Percentiles rank a stretch among this genome's conserved stretches.
Evolutionary conservation across 2,888 invertebrate genomes (phyloP).

Genomic region (Epistrophe eligans): DNA sequence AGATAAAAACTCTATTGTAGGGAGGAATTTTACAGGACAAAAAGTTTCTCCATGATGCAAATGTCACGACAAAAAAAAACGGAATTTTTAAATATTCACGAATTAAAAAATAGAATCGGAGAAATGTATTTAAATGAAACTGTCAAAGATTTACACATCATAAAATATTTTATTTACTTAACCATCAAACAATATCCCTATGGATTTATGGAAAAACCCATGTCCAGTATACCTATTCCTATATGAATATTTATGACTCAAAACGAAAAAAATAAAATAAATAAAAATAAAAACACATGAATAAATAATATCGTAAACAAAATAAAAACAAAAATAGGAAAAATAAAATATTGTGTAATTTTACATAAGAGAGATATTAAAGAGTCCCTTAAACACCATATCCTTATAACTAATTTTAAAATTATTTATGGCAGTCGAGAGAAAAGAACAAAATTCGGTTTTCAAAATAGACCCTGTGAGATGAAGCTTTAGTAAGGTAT

Average conservation of each 20-base stretch:
- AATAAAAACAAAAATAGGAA: neutral
- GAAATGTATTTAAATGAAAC: conserved; percentile 7
- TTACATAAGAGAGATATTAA: neutral
- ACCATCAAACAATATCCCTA: conserved; percentile 13
- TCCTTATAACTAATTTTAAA: neutral
- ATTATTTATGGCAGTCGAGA: neutral
- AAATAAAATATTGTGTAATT: neutral
- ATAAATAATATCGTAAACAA: neutral
- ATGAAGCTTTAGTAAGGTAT: neutral
- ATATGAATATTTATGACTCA: conserved; percentile 19
- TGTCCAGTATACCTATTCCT: neutral
- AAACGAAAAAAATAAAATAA: neutral
- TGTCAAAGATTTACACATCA: conserved; percentile 24
- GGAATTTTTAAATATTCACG: neutral
- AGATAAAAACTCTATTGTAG: neutral
- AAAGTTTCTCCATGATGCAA: neutral
- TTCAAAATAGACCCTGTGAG: neutral
- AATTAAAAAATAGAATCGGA: neutral
- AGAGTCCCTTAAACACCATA: neutral
- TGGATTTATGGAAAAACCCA: neutral
- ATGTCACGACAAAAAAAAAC: neutral
- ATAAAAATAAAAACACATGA: neutral
- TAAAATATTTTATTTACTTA: conserved; percentile 17
- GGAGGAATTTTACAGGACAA: neutral
- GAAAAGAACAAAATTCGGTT: neutral